Evolutionary conservation across 2,113 vertebrate genomes (phyloP).

Genomic region (Microcebus tavaratra): DNA sequence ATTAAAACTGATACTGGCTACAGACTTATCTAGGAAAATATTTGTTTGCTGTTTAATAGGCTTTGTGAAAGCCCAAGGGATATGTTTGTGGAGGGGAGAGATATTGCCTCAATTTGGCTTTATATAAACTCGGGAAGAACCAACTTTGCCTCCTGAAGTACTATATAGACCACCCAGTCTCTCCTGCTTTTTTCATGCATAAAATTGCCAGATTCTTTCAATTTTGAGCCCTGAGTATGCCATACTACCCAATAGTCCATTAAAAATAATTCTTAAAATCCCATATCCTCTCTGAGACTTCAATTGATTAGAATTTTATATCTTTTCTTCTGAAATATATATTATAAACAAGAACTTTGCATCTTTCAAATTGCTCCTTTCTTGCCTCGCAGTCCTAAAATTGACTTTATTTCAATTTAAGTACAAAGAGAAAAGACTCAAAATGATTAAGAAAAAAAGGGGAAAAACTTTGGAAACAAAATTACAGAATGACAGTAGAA

Average conservation of each 20-base stretch:
- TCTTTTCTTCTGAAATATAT: neutral
- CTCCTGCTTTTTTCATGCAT: neutral
- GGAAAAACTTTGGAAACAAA: constrained; percentile 1
- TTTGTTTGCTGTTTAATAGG: neutral
- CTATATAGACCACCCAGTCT: neutral
- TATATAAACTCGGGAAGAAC: neutral
- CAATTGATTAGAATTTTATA: constrained; percentile 6
- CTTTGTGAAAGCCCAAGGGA: neutral
- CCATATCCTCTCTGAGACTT: neutral
- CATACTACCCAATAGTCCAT: neutral
- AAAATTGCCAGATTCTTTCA: neutral
- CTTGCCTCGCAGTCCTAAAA: neutral
- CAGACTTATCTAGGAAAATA: neutral
- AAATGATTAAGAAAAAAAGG: neutral
- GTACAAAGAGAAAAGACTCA: constrained; percentile 10
- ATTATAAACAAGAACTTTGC: neutral
- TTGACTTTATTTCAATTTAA: neutral
- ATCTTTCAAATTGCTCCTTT: neutral
- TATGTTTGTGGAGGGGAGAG: neutral
- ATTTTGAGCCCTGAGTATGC: neutral
- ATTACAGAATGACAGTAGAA: neutral
- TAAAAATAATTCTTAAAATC: constrained; percentile 15
- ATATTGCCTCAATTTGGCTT: neutral
- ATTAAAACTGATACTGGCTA: neutral
- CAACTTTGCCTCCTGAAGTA: neutral